phyloP scores from a whole-genome alignment of 1,140 invertebrate genomes.

The Adelges cooleyi region DNA sequence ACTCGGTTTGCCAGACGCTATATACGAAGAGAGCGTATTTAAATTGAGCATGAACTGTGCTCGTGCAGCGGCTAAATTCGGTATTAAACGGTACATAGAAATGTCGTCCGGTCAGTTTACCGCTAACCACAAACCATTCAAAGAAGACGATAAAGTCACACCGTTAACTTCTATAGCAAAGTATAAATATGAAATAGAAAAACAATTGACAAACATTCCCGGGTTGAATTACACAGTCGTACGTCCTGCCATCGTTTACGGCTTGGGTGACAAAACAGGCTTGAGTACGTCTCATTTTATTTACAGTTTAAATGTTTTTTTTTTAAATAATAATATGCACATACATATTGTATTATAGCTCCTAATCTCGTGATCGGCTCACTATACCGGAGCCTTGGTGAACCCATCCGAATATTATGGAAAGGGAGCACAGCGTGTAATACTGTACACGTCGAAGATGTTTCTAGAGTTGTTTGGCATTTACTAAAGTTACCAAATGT shows the following conservation, averaged over 20 bases:
- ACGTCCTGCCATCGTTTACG: conserved; percentile 76
- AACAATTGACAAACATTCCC: conserved; percentile 53
- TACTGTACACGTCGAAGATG: conserved; percentile 74
- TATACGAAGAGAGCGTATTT: conserved; percentile 79
- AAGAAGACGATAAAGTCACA: conserved; percentile 64
- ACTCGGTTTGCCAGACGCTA: conserved; percentile 70
- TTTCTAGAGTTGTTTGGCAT: conserved; percentile 67
- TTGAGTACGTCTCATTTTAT: conserved; percentile 51
- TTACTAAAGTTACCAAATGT: conserved; percentile 44
- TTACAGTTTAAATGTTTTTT: neutral
- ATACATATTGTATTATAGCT: conserved; percentile 44
- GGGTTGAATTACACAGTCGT: conserved; percentile 68
- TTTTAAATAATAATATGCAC: conserved; percentile 14
- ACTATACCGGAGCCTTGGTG: conserved; percentile 73
- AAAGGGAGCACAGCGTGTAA: conserved; percentile 71
- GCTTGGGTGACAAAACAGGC: conserved; percentile 66
- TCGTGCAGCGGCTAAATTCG: conserved; percentile 54
- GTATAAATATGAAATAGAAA: conserved; percentile 73
- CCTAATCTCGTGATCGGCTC: conserved; percentile 72
- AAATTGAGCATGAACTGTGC: conserved; percentile 75
- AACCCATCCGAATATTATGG: conserved; percentile 87
- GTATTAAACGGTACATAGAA: conserved; percentile 63
- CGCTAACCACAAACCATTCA: conserved; percentile 66
- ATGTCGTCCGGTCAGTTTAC: conserved; percentile 72
- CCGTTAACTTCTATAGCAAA: conserved; percentile 67